Evolutionary conservation across 2,888 invertebrate genomes (phyloP), one percentile per base, ranked within the genome.

Genomic region (Morpho achilles): DNA sequence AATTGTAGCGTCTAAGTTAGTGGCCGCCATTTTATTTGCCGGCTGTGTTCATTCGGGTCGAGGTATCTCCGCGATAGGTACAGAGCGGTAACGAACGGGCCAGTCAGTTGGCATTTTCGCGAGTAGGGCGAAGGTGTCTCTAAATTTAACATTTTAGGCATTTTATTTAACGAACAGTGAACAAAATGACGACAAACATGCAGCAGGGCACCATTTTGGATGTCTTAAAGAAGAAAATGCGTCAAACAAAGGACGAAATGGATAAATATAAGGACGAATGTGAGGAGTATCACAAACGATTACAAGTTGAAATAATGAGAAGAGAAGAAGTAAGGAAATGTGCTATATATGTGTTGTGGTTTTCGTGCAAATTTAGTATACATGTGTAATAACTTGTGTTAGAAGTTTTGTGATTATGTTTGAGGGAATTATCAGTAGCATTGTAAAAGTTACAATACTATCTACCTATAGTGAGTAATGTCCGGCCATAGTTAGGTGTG

Each of bases 221-320:
- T 92, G 97, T 98, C 81, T 94, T 99, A 80, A 99, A 99, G 94
- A 98, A 98, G 94, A 99, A 99, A 95, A 99, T 99, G 99, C 94
- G 98, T 75, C 97, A 98, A 91, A 97, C 98, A 77, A 98, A 98
- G 92, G 98, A 98, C 90, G 99, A 99, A 93, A 97, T 98, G 95
- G 99, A 99, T 90, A 96, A 97, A 91, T 97, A 97, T 92, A 98
- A 97, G 92, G 99, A 99, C 91, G 97, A 98, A 88, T 97, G 97
- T 88, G 98, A 98, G 91, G 97, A 98, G 91, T 96, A 95, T 87
- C 96, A 97, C 91, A 96, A 97, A 93, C 95, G 97, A 88, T 93
- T 98, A 85, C 97, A 98, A 92, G 94, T 96, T 85, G 98, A 98
- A 94, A 94, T 97, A 87, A 96, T 97, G 93, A 95, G 98, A 88